Percentiles rank a stretch among this genome's conserved stretches.
These are phyloP conservation scores for Cirrhinus mrigala DNA, from an alignment of 2,797 vertebrate genomes.

Conservation along the genomic window DNA sequence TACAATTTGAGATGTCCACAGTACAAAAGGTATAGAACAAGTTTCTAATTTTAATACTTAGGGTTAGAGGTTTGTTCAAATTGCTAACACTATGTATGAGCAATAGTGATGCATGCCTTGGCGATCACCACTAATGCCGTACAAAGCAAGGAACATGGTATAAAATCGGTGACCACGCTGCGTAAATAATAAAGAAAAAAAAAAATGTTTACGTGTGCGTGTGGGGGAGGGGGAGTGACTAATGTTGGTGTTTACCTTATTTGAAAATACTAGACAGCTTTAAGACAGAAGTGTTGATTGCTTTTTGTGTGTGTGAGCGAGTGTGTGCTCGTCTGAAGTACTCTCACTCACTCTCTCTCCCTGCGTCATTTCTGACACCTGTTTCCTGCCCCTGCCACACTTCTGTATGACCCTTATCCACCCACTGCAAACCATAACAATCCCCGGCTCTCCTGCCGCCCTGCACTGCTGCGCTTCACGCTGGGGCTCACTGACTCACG, in stretches of 20 bases:
- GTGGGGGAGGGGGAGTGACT: not conserved
- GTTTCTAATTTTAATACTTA: not conserved
- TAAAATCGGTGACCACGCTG: not conserved
- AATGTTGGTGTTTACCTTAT: conserved; percentile 42
- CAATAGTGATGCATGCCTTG: not conserved
- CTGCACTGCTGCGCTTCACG: conserved; percentile 46
- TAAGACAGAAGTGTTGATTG: conserved; percentile 41
- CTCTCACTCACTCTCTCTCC: conserved; percentile 55
- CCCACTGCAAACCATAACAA: conserved; percentile 53
- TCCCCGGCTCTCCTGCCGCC: conserved; percentile 53
- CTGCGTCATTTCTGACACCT: conserved; percentile 69
- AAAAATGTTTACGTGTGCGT: not conserved
- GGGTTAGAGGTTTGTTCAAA: not conserved
- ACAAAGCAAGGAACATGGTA: not conserved
- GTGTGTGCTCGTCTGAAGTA: conserved; percentile 43
- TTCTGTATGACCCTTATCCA: conserved; percentile 54
- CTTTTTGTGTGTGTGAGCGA: conserved; percentile 39
- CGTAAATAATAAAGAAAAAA: not conserved
- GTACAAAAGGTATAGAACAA: not conserved
- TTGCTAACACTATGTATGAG: not conserved
- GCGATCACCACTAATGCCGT: not conserved
- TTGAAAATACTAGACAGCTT: conserved; percentile 53
- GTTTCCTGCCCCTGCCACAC: conserved; percentile 62
- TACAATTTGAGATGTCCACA: not conserved
- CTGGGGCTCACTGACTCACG: conserved; percentile 61